Evolutionary conservation across 2,888 invertebrate species (phyloP).

Genomic region (Rambutsinella grinnellia): DNA sequence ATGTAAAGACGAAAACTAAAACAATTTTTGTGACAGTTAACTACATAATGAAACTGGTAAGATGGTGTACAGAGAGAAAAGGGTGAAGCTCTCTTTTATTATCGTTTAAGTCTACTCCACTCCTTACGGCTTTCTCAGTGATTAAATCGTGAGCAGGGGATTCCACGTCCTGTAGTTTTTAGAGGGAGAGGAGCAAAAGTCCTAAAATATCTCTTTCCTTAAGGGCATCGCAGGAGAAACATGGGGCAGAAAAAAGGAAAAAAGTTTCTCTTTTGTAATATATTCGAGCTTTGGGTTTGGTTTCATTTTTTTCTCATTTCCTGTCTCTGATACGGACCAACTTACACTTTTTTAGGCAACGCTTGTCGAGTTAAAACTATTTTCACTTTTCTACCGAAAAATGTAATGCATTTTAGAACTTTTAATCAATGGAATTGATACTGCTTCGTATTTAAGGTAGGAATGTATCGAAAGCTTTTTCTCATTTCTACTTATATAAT

Average conservation of each 20-base stretch:
- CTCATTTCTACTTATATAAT: too few species aligned
- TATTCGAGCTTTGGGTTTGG: not conserved
- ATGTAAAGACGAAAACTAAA: not conserved
- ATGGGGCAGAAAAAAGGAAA: not conserved
- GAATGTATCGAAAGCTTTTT: too few species aligned
- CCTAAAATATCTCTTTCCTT: not conserved
- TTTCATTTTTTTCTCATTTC: not conserved
- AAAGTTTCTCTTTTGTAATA: not conserved
- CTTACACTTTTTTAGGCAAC: not conserved
- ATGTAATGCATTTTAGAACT: too few species aligned
- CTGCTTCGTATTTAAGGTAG: too few species aligned
- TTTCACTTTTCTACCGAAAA: too few species aligned
- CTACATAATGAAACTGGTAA: not conserved
- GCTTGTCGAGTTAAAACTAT: too few species aligned
- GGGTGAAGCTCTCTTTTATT: not conserved
- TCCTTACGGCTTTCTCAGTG: too few species aligned
- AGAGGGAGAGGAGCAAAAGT: too few species aligned
- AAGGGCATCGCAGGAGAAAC: not conserved
- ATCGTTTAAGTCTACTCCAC: not conserved
- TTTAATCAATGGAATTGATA: too few species aligned
- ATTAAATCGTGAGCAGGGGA: too few species aligned
- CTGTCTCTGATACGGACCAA: not conserved
- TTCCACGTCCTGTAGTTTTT: too few species aligned
- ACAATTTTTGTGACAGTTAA: not conserved
- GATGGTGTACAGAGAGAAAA: not conserved